Base-by-base conservation (phyloP, 2,113 vertebrate genomes). In the Prinia subflava region DNA sequence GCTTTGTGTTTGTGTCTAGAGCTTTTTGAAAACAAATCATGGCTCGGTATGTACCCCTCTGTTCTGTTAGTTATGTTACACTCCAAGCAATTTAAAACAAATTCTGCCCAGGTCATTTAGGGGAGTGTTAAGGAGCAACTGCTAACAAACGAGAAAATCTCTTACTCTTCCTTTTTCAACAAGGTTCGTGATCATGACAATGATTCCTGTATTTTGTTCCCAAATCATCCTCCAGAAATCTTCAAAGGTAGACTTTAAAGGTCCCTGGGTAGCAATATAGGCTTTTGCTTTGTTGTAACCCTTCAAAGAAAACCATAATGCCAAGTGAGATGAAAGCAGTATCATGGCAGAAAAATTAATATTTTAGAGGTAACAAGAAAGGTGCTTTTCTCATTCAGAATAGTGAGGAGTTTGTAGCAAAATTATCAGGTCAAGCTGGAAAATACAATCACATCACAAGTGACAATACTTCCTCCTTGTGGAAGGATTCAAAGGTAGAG, bases 151-250 rank as follows among this genome's bases (percentile, higher is more conserved):
- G 35, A 84, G 37, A 95, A 91, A 79, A 82, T 64, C 15, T 90
- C 99, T 95, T 98, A 99, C 99, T 96, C 99, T 98, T 96, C 99
- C 99, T 98, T 99, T 99, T 97, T 99, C 99, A 97, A 99, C 99
- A 60, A 99, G 98, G 97, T 99, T 99, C 20, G 99, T 99, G 96
- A 99, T 99, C 99, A 99, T 99, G 95, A 99, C 96, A 94, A 99
- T 99, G 97, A 99, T 98, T 92, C 98, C 98, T 52, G 99, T 99
- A 94, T 99, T 99, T 96, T 99, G 99, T 96, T 99, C 99, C 99
- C 99, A 99, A 97, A 99, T 98, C 99, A 99, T 99, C 95, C 99
- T 99, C 99, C 99, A 99, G 95, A 99, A 99, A 97, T 99, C 99
- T 98, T 99, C 99, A 96, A 99, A 99, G 11, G 99, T 99, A 53